Conservation (phyloP, 2,113 vertebrate species). For the Semnopithecus entellus region DNA sequence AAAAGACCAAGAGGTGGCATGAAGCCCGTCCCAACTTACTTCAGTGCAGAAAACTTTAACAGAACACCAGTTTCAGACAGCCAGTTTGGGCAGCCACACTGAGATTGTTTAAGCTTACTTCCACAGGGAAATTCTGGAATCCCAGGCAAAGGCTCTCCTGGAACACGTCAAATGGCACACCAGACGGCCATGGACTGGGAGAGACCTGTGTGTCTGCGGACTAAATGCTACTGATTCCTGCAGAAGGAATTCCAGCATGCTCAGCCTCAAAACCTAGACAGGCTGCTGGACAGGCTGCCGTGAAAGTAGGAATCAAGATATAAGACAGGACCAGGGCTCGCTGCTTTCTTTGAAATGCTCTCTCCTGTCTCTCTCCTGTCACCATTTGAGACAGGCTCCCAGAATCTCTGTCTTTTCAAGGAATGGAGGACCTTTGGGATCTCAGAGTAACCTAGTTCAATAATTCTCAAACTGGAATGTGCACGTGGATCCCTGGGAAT, state of each 20-base stretch:
- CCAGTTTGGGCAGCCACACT: too few relatives aligned
- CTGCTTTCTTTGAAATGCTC: not conserved
- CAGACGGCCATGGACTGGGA: not conserved
- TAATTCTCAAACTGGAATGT: rapidly evolving
- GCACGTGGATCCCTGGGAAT: not conserved
- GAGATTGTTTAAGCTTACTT: not conserved
- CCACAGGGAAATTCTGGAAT: not conserved
- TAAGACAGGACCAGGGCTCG: rapidly evolving
- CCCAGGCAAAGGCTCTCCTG: not conserved
- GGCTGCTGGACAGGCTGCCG: not conserved
- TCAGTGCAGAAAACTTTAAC: not conserved
- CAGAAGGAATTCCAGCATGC: not conserved
- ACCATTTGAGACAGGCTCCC: not conserved
- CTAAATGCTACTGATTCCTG: not conserved
- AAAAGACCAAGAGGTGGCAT: too few relatives aligned
- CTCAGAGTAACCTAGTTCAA: not conserved
- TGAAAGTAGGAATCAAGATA: too few relatives aligned
- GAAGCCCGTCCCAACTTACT: not conserved
- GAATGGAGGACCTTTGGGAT: not conserved
- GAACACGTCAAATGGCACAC: not conserved
- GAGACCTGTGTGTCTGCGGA: not conserved
- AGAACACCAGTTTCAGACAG: not conserved
- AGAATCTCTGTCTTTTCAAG: not conserved
- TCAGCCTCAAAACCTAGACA: not conserved
- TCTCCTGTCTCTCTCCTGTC: not conserved